Evolutionary conservation across 2,888 invertebrate species (phyloP), one percentile per base, ranked within the genome.

Genomic region (Cheilosia urbana): DNA sequence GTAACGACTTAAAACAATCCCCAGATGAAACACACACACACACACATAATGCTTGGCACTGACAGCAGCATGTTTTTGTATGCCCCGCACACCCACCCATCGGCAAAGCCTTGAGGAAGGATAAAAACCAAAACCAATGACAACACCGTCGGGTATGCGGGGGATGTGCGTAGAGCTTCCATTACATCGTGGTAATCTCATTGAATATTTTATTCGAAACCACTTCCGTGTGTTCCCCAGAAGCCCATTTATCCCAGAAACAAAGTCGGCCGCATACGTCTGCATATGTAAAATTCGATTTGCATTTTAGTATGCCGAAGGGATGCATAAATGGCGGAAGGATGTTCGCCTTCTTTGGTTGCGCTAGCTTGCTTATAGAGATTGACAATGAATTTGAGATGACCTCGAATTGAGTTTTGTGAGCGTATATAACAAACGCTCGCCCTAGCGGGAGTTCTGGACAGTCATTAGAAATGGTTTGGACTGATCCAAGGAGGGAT

Each of bases 301-400:
- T 85, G 85, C 85, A 85, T 85, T 85, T 85, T 76, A 80, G 60
- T 58, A 76, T 51, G 76, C 85, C 76, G 27, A 72, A 60, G 80
- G 85, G 66, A 71, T 71, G 71, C 71, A 85, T 85, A 80, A 80
- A 71, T 62, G 80, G 68, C 27, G 60, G 71, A 76, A 66, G 75
- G 57, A 57, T 45, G 49, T 85, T 71, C 80, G 9, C 55, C 37
- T 30, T 49, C 57, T 45, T 9, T 27, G 37, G 27, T 66, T 60
- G 53, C 27, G 21, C 37, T 37, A 15, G 62, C 55, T 58, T 47
- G 55, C 40, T 63, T 45, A 27, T 7, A 42, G 40, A 71, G 75
- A 80, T 84, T 85, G 80, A 85, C 85, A 80, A 85, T 85, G 85
- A 85, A 85, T 85, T 85, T 76, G 45, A 81, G 53, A 85, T 85